Evolutionary conservation across 2,113 vertebrate species (phyloP).

Genomic region (Pantherophis guttatus): DNA sequence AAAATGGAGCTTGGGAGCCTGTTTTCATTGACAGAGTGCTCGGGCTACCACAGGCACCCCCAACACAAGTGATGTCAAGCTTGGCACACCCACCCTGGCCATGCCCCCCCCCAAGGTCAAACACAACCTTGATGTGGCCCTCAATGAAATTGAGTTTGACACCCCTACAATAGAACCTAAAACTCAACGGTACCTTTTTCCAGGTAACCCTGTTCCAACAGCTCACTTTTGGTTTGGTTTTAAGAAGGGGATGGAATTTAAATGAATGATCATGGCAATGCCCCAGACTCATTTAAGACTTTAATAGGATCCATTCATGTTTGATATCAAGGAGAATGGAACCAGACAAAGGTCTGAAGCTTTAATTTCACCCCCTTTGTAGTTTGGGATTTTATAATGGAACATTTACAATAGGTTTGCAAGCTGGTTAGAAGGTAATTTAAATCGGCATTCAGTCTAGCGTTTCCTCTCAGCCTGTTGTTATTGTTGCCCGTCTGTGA

Average conservation of each 20-base stretch:
- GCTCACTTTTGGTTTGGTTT: background rate
- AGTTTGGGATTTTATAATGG: background rate
- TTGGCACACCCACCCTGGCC: no score
- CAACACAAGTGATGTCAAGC: no score
- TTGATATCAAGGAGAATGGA: background rate
- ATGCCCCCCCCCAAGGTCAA: no score
- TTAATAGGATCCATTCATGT: background rate
- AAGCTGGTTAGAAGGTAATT: slow-evolving; percentile 3
- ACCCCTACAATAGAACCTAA: background rate
- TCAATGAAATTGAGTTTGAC: no score
- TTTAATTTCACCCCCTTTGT: background rate
- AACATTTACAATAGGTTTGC: background rate
- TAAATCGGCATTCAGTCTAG: background rate
- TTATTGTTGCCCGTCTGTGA: background rate
- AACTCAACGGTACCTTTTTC: background rate
- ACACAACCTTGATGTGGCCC: no score
- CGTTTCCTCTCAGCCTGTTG: background rate
- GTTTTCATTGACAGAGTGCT: no score
- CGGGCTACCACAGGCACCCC: no score
- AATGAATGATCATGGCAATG: background rate
- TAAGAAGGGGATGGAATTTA: background rate
- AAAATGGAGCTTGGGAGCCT: no score
- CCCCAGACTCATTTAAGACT: background rate
- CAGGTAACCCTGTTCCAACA: background rate
- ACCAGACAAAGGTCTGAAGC: background rate